phyloP scores from a whole-genome alignment of 2,888 invertebrate species.

The Andrena haemorrhoa region DNA sequence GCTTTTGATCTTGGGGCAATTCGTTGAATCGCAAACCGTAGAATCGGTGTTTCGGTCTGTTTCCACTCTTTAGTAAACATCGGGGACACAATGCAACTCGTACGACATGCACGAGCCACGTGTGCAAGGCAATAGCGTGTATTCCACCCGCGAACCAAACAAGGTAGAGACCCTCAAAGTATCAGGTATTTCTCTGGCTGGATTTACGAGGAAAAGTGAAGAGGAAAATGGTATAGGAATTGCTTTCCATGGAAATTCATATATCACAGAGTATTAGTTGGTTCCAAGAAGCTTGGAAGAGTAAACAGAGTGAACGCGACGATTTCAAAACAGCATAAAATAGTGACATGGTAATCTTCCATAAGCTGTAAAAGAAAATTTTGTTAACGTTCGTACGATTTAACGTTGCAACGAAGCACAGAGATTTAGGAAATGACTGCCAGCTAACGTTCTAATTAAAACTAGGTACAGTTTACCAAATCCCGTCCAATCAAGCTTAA shows the following conservation, averaged over 20 bases:
- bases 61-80: constrained; percentile 49
- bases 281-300: neutral
- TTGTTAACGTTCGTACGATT: no score
- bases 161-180: constrained; percentile 12
- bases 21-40: constrained; percentile 37
- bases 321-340: no score
- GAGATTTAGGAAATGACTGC: neutral
- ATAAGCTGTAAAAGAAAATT: no score
- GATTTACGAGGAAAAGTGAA: constrained; percentile 25
- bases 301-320: no score
- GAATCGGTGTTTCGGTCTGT: constrained; percentile 36
- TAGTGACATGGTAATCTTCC: no score
- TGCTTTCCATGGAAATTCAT: constrained; percentile 21
- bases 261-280: constrained; percentile 10
- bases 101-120: constrained; percentile 15
- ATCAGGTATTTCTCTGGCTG: constrained; percentile 26
- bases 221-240: constrained; percentile 27
- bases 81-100: constrained; percentile 27
- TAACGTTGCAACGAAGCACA: no score
- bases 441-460: neutral
- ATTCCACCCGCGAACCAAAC: constrained; percentile 33
- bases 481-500: neutral
- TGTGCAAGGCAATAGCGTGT: constrained; percentile 26
- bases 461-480: neutral
- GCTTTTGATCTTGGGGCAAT: constrained; percentile 26